A percentile compares a stretch with the other conserved stretches of the same genome.
phyloP scores from a whole-genome alignment of 1,140 invertebrate genomes.

The Anastrepha obliqua region DNA sequence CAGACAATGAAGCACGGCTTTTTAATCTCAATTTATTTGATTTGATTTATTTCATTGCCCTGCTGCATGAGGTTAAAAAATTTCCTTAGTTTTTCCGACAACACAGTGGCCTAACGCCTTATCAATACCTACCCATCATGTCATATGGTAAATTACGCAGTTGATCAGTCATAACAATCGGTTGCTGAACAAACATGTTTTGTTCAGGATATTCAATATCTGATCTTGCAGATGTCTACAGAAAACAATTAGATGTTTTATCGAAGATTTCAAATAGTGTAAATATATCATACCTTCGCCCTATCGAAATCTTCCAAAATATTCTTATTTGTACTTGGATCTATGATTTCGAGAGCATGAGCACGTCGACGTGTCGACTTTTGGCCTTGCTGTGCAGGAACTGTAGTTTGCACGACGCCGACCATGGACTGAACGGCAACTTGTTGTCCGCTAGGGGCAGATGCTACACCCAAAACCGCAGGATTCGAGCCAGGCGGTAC shows the following conservation, averaged over 20 bases:
- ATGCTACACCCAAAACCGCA: slow-evolving; percentile 62
- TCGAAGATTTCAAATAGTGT: not conserved
- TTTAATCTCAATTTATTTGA: too few relatives aligned
- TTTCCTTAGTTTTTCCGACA: too few relatives aligned
- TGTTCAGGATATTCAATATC: slow-evolving; percentile 63
- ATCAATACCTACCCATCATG: slow-evolving; percentile 22
- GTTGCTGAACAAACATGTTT: slow-evolving; percentile 51
- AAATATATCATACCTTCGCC: slow-evolving; percentile 60
- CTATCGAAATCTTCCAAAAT: slow-evolving; percentile 68
- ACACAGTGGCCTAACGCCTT: not conserved
- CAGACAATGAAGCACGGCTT: too few relatives aligned
- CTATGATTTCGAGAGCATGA: slow-evolving; percentile 68
- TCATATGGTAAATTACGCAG: slow-evolving; percentile 58
- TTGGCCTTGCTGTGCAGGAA: slow-evolving; percentile 62
- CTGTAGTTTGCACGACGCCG: slow-evolving; percentile 62
- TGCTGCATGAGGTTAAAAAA: too few relatives aligned
- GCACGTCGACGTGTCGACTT: slow-evolving; percentile 64
- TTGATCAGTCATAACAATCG: slow-evolving; percentile 58
- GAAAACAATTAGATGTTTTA: slow-evolving; percentile 28
- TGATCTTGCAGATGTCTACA: slow-evolving; percentile 32
- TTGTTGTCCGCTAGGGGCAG: slow-evolving; percentile 60
- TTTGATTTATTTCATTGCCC: too few relatives aligned
- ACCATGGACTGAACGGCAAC: slow-evolving; percentile 63
- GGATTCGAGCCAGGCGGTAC: slow-evolving; percentile 64
- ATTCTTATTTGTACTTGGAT: slow-evolving; percentile 69